A percentile compares a stretch with the other conserved stretches of the same genome.
Conservation (phyloP, 2,113 vertebrate species). For the Xenopus laevis region DNA sequence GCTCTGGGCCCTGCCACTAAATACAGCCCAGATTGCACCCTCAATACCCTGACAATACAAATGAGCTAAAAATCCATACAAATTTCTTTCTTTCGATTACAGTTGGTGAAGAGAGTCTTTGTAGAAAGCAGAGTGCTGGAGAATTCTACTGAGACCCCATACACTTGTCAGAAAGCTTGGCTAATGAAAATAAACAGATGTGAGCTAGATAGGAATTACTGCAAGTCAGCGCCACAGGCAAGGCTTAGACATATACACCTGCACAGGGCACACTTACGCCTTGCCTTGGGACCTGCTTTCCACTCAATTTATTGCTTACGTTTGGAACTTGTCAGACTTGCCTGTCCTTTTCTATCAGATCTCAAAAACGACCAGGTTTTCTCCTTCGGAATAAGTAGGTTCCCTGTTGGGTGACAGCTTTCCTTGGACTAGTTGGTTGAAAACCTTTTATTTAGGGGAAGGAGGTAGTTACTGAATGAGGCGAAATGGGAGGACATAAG, state of each 20-base stretch:
- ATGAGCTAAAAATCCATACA: background rate
- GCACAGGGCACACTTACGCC: slow-evolving; percentile 12
- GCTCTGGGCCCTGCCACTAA: too few relatives aligned
- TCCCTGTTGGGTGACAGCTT: background rate
- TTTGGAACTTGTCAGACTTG: slow-evolving; percentile 21
- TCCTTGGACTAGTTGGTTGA: background rate
- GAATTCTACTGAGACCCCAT: slow-evolving; percentile 29
- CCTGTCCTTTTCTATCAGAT: slow-evolving; percentile 20
- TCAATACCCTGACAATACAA: too few relatives aligned
- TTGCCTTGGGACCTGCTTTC: slow-evolving; percentile 31
- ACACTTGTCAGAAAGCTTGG: slow-evolving; percentile 30
- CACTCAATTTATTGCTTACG: slow-evolving; percentile 22
- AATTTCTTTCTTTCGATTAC: slow-evolving; percentile 9
- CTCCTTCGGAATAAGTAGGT: background rate
- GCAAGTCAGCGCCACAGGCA: slow-evolving; percentile 32
- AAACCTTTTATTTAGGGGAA: too few relatives aligned
- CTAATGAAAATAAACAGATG: slow-evolving; percentile 45
- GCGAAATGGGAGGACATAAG: too few relatives aligned
- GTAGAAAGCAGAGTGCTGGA: slow-evolving; percentile 5
- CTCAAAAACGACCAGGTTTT: slow-evolving; percentile 2
- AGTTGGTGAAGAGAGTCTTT: background rate
- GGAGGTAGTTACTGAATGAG: too few relatives aligned
- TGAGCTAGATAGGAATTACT: slow-evolving; percentile 22
- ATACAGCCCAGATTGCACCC: too few relatives aligned
- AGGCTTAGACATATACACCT: slow-evolving; percentile 26